Evolutionary conservation across 2,888 invertebrate species (phyloP), one percentile per base, ranked within the genome.

Genomic region (Aleiodes testaceus): DNA sequence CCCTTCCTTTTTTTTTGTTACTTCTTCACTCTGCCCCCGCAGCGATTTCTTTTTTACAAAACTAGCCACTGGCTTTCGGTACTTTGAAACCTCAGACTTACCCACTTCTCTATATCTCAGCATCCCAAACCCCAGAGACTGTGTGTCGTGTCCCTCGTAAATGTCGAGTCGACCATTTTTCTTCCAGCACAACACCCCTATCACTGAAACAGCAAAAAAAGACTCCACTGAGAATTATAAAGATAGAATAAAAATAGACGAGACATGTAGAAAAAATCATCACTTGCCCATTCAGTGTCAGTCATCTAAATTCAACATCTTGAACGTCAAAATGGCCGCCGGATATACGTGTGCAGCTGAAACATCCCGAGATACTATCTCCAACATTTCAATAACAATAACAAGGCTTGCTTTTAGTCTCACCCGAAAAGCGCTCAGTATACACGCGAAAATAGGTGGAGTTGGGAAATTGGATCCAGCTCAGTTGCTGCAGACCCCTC

Each of bases 311-410:
- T 30, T 12, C 59, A 53, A 36, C 53, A 64, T 52, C 26, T 64
- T 20, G 30, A 49, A 14, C 66, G 66, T 65, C 67, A 36, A 59
- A 59, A 59, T 42, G 59, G 59, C 36, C 18, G 59, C 36, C 70
- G 69, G 70, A 74, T 75, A 69, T 74, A 70, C 63, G 68, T 68
- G 55, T 70, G 59, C 45, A 69, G 61, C 69, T 26, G 47, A 70
- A 55, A 36, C 59, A 59, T 18, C 14, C 44, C 49, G 36, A 45
- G 45, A 49, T 14, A 30, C 75, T 77, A 78, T 77, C 77, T 75
- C 74, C 70, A 75, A n/a, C 75, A 81, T 81, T 80, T 81, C 80
- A 79, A 81, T 82, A 79, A 82, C 82, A 78, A 82, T 82, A 81
- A 81, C 77, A 72, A 74, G 76, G 72, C 73, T 64, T 50, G 45